phyloP scores from a whole-genome alignment of 2,113 vertebrate species.

The Muntiacus reevesi region DNA sequence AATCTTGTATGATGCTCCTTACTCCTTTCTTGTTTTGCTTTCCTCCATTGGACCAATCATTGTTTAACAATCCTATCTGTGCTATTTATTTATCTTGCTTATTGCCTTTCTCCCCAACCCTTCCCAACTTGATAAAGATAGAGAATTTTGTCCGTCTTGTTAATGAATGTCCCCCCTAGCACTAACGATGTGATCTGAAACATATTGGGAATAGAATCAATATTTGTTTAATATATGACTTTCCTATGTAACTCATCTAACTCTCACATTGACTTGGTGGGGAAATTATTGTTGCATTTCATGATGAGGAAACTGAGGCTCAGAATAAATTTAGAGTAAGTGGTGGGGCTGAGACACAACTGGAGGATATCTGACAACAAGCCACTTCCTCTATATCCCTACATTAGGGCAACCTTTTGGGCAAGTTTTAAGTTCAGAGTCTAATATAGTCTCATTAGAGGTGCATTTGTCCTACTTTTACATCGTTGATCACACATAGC shows the following conservation, averaged over 20 bases:
- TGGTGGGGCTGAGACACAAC: neutral
- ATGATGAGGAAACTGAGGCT: neutral
- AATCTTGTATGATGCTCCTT: neutral
- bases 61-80: neutral
- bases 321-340: neutral
- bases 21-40: neutral
- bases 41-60: neutral
- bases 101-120: neutral
- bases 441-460: conserved; percentile 54
- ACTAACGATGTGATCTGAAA: neutral
- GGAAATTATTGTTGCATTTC: neutral
- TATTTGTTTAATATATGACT: neutral
- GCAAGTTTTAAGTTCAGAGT: conserved; percentile 34
- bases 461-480: conserved; percentile 59
- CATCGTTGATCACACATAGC: conserved; percentile 59
- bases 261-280: neutral
- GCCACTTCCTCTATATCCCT: neutral
- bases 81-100: neutral
- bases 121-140: neutral
- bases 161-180: neutral
- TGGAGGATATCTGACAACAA: neutral
- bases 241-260: neutral
- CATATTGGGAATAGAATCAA: neutral
- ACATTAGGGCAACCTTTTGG: neutral
- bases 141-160: neutral